A percentile compares a stretch with the other conserved stretches of the same genome.
Evolutionary conservation across 2,113 vertebrate genomes (phyloP).

Genomic region (Solea solea): DNA sequence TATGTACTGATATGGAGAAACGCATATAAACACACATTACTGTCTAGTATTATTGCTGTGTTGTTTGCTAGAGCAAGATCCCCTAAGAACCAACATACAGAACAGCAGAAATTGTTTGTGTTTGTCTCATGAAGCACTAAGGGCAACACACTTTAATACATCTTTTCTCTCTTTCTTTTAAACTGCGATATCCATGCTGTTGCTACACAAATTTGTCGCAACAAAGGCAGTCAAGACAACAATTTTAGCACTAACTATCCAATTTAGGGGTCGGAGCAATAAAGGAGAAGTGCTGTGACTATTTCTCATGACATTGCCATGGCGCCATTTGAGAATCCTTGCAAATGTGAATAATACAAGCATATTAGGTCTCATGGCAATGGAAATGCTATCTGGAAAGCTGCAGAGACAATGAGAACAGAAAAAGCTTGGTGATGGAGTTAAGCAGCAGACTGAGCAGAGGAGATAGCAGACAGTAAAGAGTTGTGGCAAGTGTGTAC

Average conservation of each 20-base stretch:
- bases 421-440: constrained; percentile 12
- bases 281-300: constrained; percentile 24
- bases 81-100: constrained; percentile 20
- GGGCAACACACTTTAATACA: constrained; percentile 25
- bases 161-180: constrained; percentile 2
- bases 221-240: constrained; percentile 24
- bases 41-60: constrained; percentile 16
- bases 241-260: constrained; percentile 38
- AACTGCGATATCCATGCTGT: constrained; percentile 28
- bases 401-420: constrained; percentile 33
- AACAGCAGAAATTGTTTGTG: constrained; percentile 18
- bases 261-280: constrained; percentile 34
- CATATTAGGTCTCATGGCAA: constrained; percentile 25
- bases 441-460: constrained; percentile 20
- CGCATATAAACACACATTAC: constrained; percentile 38
- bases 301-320: constrained; percentile 27
- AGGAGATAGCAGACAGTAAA: constrained; percentile 6
- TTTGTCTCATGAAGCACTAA: constrained; percentile 14
- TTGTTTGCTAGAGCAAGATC: constrained; percentile 23
- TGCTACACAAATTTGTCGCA: constrained; percentile 22
- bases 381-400: constrained; percentile 38
- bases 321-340: constrained; percentile 59
- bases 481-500: not conserved
- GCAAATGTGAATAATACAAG: constrained; percentile 55
- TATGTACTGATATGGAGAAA: constrained; percentile 21